Percentiles rank a stretch among this genome's conserved stretches.
Conservation (phyloP, 2,888 invertebrate species). For the Drosophila affinis region DNA sequence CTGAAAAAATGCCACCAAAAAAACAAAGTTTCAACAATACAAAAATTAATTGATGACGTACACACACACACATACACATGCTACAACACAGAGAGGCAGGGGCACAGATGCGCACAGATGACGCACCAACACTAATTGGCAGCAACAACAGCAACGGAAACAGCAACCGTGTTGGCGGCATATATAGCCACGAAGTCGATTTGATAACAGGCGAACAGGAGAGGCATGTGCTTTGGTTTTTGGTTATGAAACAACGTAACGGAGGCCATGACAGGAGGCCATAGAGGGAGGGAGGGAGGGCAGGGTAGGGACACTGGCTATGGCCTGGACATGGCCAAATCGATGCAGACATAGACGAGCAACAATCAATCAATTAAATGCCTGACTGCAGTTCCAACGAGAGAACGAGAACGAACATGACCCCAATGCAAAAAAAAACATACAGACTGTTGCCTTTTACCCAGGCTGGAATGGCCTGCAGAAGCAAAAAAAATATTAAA, state of each 20-base stretch:
- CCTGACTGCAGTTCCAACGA: constrained; percentile 52
- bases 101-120: constrained; percentile 35
- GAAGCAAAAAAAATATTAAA: constrained; percentile 44
- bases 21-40: constrained; percentile 64
- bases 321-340: constrained; percentile 45
- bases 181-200: constrained; percentile 62
- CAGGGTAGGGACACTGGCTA: neutral
- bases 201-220: constrained; percentile 58
- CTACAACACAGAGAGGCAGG: constrained; percentile 13
- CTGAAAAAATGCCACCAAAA: constrained; percentile 50
- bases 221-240: constrained; percentile 28
- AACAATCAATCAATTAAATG: constrained; percentile 79
- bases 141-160: constrained; percentile 62
- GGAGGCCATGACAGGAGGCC: constrained; percentile 7
- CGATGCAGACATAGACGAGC: constrained; percentile 70
- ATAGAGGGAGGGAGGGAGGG: neutral
- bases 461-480: constrained; percentile 13
- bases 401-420: constrained; percentile 24
- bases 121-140: constrained; percentile 71
- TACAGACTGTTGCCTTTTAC: constrained; percentile 44
- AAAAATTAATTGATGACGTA: constrained; percentile 73
- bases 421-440: constrained; percentile 2
- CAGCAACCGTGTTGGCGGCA: constrained; percentile 43
- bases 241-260: constrained; percentile 63
- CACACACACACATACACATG: constrained; percentile 28